Evolutionary conservation across 2,113 vertebrate genomes (phyloP).

Genomic region (Calidris pygmaea): DNA sequence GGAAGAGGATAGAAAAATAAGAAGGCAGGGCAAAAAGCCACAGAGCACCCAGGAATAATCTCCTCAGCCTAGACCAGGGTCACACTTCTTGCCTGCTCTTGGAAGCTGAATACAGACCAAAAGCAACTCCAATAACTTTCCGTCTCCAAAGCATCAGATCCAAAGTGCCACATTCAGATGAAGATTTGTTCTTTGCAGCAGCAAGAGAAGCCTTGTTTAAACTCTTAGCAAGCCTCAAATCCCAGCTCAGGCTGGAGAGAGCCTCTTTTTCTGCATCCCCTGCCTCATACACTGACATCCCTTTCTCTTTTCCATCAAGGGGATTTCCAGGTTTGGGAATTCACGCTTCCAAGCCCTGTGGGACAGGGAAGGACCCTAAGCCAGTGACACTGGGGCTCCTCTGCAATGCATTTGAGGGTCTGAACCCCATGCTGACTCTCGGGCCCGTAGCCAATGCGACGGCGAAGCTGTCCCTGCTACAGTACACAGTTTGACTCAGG

Average conservation of each 20-base stretch:
- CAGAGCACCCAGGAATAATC: background rate
- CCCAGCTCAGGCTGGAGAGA: background rate
- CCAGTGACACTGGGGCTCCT: background rate
- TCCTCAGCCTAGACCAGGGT: background rate
- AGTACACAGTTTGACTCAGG: accelerated
- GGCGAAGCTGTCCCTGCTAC: accelerated
- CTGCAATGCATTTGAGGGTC: background rate
- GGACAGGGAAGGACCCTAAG: background rate
- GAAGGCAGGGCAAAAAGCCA: background rate
- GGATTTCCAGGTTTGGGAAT: background rate
- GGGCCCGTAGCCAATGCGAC: background rate
- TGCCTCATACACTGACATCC: accelerated
- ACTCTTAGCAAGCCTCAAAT: background rate
- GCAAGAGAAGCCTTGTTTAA: conserved; percentile 1
- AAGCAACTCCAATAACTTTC: background rate
- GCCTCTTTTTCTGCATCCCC: background rate
- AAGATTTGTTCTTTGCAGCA: background rate
- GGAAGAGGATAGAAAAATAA: background rate
- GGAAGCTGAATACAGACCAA: background rate
- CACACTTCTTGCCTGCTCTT: background rate
- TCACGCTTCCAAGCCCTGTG: background rate
- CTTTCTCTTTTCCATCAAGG: background rate
- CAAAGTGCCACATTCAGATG: background rate
- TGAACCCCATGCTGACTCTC: background rate
- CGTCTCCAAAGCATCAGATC: background rate